Conservation (phyloP, 2,113 vertebrate genomes). For the Canis aureus region DNA sequence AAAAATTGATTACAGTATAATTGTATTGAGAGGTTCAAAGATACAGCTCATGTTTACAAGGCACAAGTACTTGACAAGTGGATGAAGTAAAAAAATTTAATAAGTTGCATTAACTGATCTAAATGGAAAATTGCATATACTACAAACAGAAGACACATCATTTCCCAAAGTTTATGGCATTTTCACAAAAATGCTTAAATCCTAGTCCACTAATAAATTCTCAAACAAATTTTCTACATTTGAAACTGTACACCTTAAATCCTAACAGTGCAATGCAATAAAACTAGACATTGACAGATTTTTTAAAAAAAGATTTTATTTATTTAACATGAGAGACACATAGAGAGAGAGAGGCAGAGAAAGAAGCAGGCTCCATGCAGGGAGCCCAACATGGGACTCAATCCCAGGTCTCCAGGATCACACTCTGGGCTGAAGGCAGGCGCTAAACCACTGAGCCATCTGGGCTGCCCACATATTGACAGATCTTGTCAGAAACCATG, state of each 20-base stretch:
- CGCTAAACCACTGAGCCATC: no score
- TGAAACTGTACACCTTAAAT: background rate
- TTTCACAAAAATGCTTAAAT: slow-evolving; percentile 35
- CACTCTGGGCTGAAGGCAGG: no score
- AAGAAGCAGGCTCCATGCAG: no score
- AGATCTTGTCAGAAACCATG: slow-evolving; percentile 30
- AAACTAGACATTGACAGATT: background rate
- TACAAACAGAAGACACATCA: background rate
- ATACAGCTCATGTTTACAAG: background rate
- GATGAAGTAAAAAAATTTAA: background rate
- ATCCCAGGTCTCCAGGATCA: no score
- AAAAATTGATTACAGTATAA: background rate
- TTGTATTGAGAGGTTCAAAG: background rate
- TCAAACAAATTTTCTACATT: background rate
- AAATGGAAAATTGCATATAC: background rate
- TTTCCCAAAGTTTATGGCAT: slow-evolving; percentile 21
- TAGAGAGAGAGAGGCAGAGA: no score
- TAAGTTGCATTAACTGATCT: background rate
- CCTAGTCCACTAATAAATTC: background rate
- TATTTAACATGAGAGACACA: no score
- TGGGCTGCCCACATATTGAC: background rate
- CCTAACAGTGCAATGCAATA: background rate
- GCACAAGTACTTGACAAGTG: background rate
- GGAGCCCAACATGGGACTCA: no score
- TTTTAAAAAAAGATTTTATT: no score